Evolutionary conservation across 2,797 vertebrate species (phyloP).

Genomic region (Anniella stebbinsi): DNA sequence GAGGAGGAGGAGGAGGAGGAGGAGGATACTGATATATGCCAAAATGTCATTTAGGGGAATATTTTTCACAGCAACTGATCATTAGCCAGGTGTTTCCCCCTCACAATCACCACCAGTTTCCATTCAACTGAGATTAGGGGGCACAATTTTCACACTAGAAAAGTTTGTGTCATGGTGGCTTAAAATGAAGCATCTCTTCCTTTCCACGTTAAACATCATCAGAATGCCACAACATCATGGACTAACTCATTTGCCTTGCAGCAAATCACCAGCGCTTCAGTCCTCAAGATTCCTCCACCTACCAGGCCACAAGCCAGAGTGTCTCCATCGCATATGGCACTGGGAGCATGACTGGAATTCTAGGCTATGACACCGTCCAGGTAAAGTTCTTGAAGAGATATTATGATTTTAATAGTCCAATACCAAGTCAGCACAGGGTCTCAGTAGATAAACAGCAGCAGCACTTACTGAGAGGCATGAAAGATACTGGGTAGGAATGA

Average conservation of each 20-base stretch:
- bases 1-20: too few species aligned
- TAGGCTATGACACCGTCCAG: conserved; percentile 71
- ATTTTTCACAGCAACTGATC: background rate
- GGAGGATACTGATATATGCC: too few species aligned
- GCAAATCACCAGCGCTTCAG: conserved; percentile 67
- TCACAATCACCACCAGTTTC: background rate
- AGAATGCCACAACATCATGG: background rate
- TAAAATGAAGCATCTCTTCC: background rate
- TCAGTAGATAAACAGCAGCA: background rate
- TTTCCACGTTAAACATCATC: background rate
- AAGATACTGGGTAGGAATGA: accelerated
- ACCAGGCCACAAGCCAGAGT: conserved; percentile 26
- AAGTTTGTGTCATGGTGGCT: background rate
- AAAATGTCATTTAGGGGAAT: background rate
- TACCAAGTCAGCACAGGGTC: background rate
- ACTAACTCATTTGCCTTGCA: background rate
- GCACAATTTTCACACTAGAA: background rate
- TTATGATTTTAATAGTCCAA: background rate
- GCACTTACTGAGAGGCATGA: background rate
- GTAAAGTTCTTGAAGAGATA: conserved; percentile 52
- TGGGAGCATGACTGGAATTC: conserved; percentile 64
- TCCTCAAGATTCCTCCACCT: conserved; percentile 69
- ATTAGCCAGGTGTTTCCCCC: background rate
- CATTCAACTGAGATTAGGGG: background rate
- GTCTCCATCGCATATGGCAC: conserved; percentile 69